Evolutionary conservation across 2,888 invertebrate genomes (phyloP).

Genomic region (Archips crataeganus): DNA sequence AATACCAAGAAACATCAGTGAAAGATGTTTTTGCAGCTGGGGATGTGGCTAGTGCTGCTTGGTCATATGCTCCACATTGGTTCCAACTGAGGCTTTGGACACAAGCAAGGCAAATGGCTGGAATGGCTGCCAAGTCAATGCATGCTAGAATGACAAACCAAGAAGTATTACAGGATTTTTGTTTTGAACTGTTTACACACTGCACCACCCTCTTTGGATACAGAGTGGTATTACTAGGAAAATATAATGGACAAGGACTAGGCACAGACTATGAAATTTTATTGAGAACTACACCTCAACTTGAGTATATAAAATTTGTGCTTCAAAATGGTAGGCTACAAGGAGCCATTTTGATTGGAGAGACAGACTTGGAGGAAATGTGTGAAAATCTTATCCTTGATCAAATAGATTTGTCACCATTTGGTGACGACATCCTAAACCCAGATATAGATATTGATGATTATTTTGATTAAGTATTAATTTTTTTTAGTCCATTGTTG

Average conservation of each 20-base stretch:
- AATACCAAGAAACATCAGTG: slow-evolving; percentile 93
- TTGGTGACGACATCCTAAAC: slow-evolving; percentile 97
- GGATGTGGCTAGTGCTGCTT: slow-evolving; percentile 95
- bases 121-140: slow-evolving; percentile 97
- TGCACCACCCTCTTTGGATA: slow-evolving; percentile 97
- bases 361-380: slow-evolving; percentile 98
- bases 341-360: slow-evolving; percentile 98
- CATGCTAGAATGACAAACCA: slow-evolving; percentile 86
- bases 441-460: slow-evolving; percentile 99
- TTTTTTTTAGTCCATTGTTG: slow-evolving; percentile 27
- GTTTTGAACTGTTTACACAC: slow-evolving; percentile 99
- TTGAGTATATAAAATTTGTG: slow-evolving; percentile 95
- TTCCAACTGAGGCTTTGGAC: slow-evolving; percentile 99
- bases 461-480: slow-evolving; percentile 94
- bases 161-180: slow-evolving; percentile 94
- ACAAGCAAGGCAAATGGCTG: slow-evolving; percentile 99
- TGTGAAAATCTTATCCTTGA: slow-evolving; percentile 99
- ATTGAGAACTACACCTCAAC: slow-evolving; percentile 92
- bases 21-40: slow-evolving; percentile 96
- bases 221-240: slow-evolving; percentile 96
- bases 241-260: slow-evolving; percentile 96
- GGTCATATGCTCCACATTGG: slow-evolving; percentile 93
- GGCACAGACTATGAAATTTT: slow-evolving; percentile 93
- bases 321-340: slow-evolving; percentile 93
- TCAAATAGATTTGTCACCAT: slow-evolving; percentile 94